A percentile compares a stretch with the other conserved stretches of the same genome.
Conservation (phyloP, 2,797 vertebrate genomes). For the Urosaurus nigricauda region DNA sequence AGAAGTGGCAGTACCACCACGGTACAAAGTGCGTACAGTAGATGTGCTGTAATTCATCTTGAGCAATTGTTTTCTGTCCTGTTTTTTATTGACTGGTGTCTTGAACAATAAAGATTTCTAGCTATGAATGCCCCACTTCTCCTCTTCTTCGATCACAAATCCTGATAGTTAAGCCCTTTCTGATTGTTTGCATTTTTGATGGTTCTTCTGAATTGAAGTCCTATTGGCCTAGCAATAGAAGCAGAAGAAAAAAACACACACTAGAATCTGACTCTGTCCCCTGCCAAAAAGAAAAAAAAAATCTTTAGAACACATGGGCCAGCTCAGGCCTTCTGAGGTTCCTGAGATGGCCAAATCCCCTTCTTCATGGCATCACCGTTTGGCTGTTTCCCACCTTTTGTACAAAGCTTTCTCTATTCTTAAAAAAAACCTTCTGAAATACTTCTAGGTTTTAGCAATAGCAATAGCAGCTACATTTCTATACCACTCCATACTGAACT, state of each 20-base stretch:
- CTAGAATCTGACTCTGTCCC: conserved; percentile 1
- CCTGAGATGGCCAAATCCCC: no score
- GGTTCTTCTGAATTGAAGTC: conserved; percentile 28
- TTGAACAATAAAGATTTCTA: conserved; percentile 34
- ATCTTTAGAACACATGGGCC: neutral
- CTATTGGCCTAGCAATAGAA: conserved; percentile 22
- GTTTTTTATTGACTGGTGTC: conserved; percentile 40
- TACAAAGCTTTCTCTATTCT: no score
- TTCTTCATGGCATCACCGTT: no score
- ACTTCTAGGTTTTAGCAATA: no score
- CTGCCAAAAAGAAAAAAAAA: neutral
- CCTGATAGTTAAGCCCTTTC: neutral
- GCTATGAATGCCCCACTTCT: conserved; percentile 44
- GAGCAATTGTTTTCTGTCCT: conserved; percentile 44
- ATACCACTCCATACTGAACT: no score
- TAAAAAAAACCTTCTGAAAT: no score
- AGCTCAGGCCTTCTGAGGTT: no score
- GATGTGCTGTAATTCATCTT: conserved; percentile 76
- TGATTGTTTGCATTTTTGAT: conserved; percentile 18
- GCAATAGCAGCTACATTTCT: no score
- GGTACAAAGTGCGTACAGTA: conserved; percentile 64
- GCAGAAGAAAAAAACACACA: conserved; percentile 31
- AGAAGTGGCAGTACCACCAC: conserved; percentile 50
- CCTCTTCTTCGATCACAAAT: neutral
- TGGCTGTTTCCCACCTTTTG: no score